A percentile compares a stretch with the other conserved stretches of the same genome.
Evolutionary conservation across 1,140 invertebrate species (phyloP).

Genomic region (Zaprionus ornatus): DNA sequence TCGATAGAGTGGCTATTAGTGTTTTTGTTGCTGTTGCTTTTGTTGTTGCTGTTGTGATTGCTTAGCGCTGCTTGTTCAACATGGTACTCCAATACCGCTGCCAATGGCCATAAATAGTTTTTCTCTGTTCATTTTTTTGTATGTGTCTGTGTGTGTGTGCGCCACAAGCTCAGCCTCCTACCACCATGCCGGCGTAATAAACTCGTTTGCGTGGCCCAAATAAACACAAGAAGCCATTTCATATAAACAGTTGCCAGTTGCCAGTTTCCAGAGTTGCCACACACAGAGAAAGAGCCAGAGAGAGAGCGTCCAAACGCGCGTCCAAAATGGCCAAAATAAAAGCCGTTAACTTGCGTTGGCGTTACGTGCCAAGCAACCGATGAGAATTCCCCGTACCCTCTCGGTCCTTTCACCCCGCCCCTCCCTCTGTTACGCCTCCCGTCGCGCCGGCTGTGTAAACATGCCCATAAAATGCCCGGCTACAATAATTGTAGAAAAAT

Average conservation of each 20-base stretch:
- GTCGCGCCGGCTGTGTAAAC: conserved; percentile 60
- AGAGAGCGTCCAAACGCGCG: neutral
- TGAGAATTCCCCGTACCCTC: conserved; percentile 11
- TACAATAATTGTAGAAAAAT: conserved; percentile 54
- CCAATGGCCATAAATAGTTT: conserved; percentile 77
- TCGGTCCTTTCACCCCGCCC: no score
- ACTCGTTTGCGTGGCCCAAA: conserved; percentile 72
- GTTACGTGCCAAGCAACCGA: conserved; percentile 68
- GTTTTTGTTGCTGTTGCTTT: conserved; percentile 50
- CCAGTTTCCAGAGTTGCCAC: conserved; percentile 26
- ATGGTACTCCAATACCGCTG: conserved; percentile 59
- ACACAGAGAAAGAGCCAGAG: neutral
- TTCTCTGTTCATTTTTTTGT: conserved; percentile 22
- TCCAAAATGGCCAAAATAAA: conserved; percentile 58
- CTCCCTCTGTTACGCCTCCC: neutral
- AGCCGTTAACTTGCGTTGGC: conserved; percentile 65
- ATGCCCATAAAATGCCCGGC: conserved; percentile 66
- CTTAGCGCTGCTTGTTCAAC: conserved; percentile 53
- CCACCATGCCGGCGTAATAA: conserved; percentile 71
- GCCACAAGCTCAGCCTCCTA: conserved; percentile 16
- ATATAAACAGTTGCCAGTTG: conserved; percentile 59
- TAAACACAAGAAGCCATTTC: conserved; percentile 66
- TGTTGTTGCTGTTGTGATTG: conserved; percentile 65
- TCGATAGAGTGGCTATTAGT: conserved; percentile 41
- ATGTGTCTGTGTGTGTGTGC: neutral